phyloP scores from a whole-genome alignment of 2,888 invertebrate species.

The Dorcus hopei region DNA sequence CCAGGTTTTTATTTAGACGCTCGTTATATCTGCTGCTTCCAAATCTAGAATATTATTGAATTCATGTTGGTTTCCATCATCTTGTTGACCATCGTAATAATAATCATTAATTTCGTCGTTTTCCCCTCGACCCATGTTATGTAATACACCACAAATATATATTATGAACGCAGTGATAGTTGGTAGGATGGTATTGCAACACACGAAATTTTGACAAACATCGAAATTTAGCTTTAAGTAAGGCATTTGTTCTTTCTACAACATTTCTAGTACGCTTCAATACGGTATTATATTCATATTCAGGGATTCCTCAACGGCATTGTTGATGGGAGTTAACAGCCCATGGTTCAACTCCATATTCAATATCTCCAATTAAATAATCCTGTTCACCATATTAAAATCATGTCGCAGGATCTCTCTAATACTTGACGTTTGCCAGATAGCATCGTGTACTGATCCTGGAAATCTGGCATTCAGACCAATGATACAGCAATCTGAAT shows the following conservation, averaged over 20 bases:
- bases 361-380: conserved; percentile 24
- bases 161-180: conserved; percentile 24
- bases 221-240: conserved; percentile 30
- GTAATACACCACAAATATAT: conserved; percentile 1
- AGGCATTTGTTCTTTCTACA: conserved; percentile 28
- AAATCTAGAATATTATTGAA: no score
- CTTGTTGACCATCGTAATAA: no score
- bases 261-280: conserved; percentile 23
- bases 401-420: conserved; percentile 6
- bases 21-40: no score
- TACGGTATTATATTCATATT: conserved; percentile 20
- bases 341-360: conserved; percentile 24
- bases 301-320: conserved; percentile 18
- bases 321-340: conserved; percentile 24
- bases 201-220: conserved; percentile 27
- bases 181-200: conserved; percentile 30
- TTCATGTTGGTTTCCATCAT: no score
- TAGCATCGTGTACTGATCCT: conserved; percentile 17
- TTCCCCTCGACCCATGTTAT: not conserved
- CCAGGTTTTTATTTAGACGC: no score
- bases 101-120: no score
- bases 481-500: conserved; percentile 7
- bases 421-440: conserved; percentile 15
- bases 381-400: conserved; percentile 1
- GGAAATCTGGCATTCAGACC: conserved; percentile 17